A percentile compares a stretch with the other conserved stretches of the same genome.
Evolutionary conservation across 2,113 vertebrate species (phyloP).

Genomic region (Pitta sordida): DNA sequence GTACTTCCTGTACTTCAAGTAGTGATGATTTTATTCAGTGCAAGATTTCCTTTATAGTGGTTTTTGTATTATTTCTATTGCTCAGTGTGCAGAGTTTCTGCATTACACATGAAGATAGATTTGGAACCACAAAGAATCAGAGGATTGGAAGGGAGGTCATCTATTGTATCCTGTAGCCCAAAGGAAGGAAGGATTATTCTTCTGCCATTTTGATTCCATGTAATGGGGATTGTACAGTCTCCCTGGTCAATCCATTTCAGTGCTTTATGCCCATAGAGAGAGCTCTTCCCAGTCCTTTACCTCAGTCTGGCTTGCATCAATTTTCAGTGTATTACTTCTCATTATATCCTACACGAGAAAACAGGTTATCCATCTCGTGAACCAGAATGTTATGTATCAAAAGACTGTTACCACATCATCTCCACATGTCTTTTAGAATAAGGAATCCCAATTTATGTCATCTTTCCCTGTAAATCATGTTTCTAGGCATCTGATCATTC

Average conservation of each 20-base stretch:
- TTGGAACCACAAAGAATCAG: neutral
- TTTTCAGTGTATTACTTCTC: conserved; percentile 2
- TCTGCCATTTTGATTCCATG: neutral
- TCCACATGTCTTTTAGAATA: neutral
- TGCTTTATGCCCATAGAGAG: neutral
- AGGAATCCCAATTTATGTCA: neutral
- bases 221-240: neutral
- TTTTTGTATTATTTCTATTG: neutral
- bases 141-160: neutral
- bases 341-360: neutral
- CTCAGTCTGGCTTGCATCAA: neutral
- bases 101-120: neutral
- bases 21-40: neutral
- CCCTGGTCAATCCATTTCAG: neutral
- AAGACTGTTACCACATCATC: neutral
- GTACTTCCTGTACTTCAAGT: neutral
- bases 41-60: neutral
- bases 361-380: neutral
- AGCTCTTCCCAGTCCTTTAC: neutral
- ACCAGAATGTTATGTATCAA: neutral
- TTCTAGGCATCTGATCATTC: neutral
- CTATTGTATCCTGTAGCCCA: neutral
- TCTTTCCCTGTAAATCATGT: neutral
- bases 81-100: neutral
- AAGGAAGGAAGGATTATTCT: neutral